A percentile compares a stretch with the other conserved stretches of the same genome.
Evolutionary conservation across 2,113 vertebrate genomes (phyloP).

Genomic region (Pseudorectes ferrugineus): DNA sequence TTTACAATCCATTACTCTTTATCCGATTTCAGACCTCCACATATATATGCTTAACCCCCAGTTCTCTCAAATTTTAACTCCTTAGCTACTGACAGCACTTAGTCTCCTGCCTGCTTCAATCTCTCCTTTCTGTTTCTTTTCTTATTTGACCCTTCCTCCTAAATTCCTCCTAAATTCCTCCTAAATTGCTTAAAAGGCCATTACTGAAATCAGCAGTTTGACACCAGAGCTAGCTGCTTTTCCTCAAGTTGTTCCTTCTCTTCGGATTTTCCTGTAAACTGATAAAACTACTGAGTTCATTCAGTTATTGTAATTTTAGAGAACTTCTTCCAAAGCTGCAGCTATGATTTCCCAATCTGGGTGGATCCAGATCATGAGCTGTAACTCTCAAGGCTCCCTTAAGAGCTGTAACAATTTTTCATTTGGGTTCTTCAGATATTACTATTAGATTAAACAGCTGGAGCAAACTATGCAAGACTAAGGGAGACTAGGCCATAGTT

Average conservation of each 20-base stretch:
- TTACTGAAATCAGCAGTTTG: not conserved
- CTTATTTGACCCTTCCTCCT: not conserved
- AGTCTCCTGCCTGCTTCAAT: not conserved
- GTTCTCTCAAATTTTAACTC: not conserved
- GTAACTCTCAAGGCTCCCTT: conserved; percentile 24
- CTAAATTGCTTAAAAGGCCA: not conserved
- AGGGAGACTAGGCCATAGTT: not conserved
- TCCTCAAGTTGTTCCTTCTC: not conserved
- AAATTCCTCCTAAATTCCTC: not conserved
- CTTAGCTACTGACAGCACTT: not conserved
- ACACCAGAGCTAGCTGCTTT: not conserved
- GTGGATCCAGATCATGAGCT: conserved; percentile 18
- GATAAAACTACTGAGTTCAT: conserved; percentile 26
- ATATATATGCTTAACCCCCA: not conserved
- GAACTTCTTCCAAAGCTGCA: conserved; percentile 31
- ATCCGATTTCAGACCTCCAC: not conserved
- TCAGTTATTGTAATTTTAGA: conserved; percentile 32
- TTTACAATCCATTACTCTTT: no score
- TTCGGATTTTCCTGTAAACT: not conserved
- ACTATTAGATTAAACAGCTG: not conserved
- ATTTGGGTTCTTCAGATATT: not conserved
- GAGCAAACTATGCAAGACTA: not conserved
- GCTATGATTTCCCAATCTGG: conserved; percentile 34
- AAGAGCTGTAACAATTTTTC: conserved; percentile 38
- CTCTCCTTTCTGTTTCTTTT: not conserved